These are phyloP conservation scores for Pomatorhinus ruficollis DNA, from an alignment of 2,113 vertebrate species.

Conservation along the genomic window DNA sequence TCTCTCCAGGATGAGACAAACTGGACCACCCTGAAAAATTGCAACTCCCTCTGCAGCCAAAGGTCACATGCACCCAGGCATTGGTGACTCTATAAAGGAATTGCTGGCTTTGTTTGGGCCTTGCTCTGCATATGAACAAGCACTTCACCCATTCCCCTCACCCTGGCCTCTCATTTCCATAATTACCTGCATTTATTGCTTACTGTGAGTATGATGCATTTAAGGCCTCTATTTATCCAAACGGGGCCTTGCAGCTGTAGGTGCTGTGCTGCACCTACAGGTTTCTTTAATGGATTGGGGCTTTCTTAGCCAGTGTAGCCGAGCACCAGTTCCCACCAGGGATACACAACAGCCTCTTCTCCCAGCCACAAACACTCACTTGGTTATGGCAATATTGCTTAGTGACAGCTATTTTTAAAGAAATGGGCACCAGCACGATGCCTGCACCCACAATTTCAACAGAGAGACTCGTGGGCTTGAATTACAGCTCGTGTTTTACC, in stretches of 20 bases:
- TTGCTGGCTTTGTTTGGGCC: neutral
- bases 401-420: neutral
- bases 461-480: neutral
- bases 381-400: neutral
- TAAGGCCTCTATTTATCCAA: neutral
- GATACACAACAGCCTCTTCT: neutral
- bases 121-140: neutral
- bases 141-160: neutral
- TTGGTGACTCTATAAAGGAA: neutral
- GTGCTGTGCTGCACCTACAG: neutral
- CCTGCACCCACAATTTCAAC: neutral
- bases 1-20: neutral
- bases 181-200: slow-evolving; percentile 24
- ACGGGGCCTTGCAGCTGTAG: neutral
- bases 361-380: neutral
- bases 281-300: neutral
- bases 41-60: neutral
- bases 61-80: neutral
- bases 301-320: neutral
- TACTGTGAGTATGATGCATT: neutral
- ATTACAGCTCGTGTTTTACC: neutral
- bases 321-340: neutral
- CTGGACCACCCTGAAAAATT: neutral
- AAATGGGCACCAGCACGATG: rapidly evolving
- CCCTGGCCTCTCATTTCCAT: neutral